phyloP scores from a whole-genome alignment of 2,113 vertebrate species.

The Mus spicilegus region DNA sequence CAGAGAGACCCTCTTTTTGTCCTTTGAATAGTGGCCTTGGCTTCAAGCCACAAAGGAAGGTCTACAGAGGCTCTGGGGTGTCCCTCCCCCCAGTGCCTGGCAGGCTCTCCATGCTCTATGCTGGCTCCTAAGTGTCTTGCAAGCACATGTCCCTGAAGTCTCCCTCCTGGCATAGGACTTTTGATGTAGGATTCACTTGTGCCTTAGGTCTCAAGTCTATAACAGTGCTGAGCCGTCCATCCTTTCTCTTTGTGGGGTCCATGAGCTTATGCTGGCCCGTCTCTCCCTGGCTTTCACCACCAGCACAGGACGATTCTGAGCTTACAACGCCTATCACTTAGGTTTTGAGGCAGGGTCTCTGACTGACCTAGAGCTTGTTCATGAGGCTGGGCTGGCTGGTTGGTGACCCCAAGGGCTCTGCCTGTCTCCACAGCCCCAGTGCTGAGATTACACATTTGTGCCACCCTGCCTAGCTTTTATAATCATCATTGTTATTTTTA shows the following conservation, averaged over 20 bases:
- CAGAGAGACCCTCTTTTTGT: constrained; percentile 40
- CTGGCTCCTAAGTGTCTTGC: not conserved
- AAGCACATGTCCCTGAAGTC: not conserved
- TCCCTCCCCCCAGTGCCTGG: not conserved
- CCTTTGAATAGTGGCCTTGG: constrained; percentile 25
- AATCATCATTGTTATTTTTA: not conserved
- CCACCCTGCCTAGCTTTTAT: not conserved
- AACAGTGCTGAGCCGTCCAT: rapidly evolving
- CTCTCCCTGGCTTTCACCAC: not conserved
- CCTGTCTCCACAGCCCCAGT: not conserved
- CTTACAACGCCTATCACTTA: not conserved
- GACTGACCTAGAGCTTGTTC: not conserved
- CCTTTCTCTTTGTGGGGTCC: not conserved
- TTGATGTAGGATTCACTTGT: not conserved
- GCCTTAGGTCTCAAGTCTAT: not conserved
- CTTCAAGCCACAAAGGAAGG: not conserved
- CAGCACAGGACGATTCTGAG: not conserved
- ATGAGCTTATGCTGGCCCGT: not conserved
- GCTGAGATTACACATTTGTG: not conserved
- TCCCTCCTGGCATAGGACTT: not conserved
- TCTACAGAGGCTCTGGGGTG: not conserved
- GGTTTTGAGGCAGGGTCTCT: not conserved
- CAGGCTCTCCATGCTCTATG: not conserved
- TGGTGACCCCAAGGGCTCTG: not conserved
- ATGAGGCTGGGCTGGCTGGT: not conserved